These are phyloP conservation scores for Tuta absoluta DNA, from an alignment of 2,888 invertebrate species.

Conservation along the genomic window DNA sequence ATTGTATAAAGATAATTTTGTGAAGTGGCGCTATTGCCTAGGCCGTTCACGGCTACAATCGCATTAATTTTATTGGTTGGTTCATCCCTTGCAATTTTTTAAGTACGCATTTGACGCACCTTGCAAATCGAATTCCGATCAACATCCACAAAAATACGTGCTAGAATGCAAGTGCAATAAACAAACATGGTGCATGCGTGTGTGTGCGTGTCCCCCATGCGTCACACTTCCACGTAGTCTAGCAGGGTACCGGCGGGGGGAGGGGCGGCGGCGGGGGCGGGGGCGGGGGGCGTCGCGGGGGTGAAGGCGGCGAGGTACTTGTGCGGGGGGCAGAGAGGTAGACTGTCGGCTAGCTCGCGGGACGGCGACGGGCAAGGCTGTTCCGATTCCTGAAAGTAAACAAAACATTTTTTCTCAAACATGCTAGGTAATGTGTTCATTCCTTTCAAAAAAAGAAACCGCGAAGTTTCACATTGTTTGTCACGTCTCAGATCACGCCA, in stretches of 20 bases:
- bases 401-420: constrained; percentile 14
- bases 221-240: constrained; percentile 74
- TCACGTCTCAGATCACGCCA: too few relatives aligned
- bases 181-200: constrained; percentile 35
- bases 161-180: not conserved
- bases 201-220: constrained; percentile 34
- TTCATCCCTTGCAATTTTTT: too few relatives aligned
- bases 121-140: too few relatives aligned
- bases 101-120: too few relatives aligned
- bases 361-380: constrained; percentile 80
- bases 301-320: constrained; percentile 88
- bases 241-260: constrained; percentile 61
- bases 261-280: constrained; percentile 34
- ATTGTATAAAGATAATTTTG: too few relatives aligned
- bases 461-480: too few relatives aligned
- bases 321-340: constrained; percentile 88
- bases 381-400: constrained; percentile 43
- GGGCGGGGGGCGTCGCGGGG: constrained; percentile 46
- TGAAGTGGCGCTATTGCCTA: too few relatives aligned
- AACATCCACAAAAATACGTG: not conserved
- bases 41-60: too few relatives aligned
- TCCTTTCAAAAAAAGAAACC: too few relatives aligned
- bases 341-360: constrained; percentile 87
- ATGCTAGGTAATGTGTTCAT: too few relatives aligned
- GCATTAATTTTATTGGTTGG: too few relatives aligned